Evolutionary conservation across 2,797 vertebrate species (phyloP), one percentile per base, ranked within the genome.

Genomic region (Gallinago solitaria): DNA sequence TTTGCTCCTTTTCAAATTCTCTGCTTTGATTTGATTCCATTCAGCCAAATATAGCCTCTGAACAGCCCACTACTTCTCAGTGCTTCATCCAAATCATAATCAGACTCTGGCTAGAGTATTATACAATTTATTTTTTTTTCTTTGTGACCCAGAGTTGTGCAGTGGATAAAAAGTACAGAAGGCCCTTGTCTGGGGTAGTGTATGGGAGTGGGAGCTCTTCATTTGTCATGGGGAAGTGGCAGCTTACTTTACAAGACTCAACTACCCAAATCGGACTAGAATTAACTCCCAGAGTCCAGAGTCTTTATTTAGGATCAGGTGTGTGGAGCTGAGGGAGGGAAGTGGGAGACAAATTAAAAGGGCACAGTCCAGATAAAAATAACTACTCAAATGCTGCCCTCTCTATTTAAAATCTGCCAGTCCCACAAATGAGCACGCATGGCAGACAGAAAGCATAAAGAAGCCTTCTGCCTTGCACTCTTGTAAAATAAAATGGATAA

Each of bases 61-160:
- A 76, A 89, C 73, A 81, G 67, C 39, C 65, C 57, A 14, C 68
- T 93, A 91, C 78, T 97, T 96, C 79, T 81, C 92, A 87, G 60
- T 83, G 69, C 79, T 95, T 92, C 78, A 93, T 85, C 75, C 86
- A 96, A 93, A 87, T 89, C 60, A 92, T 92, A 70, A 92, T 83
- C 91, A 94, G 45, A 32, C 47, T 89, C 80, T 92, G 79, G 39
- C 11, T 80, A 25, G 41, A 71, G 54, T 71, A 91, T 88, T 71
- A 75, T 77, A 92, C 69, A 71, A 92, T 73, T 80, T 87, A 64
- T 57, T 91, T 88, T 73, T 24, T 56, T 81, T 85, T 80, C 37
- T 59, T 60, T 71, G 61, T 39, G 54, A 61, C 23, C 64, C 63
- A 77, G 64, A 68, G 30, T 54, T 73, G 43, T 85, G 54, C 43